These are phyloP conservation scores for Actenoides lindsayi DNA, from an alignment of 2,113 vertebrate species.

Conservation along the genomic window DNA sequence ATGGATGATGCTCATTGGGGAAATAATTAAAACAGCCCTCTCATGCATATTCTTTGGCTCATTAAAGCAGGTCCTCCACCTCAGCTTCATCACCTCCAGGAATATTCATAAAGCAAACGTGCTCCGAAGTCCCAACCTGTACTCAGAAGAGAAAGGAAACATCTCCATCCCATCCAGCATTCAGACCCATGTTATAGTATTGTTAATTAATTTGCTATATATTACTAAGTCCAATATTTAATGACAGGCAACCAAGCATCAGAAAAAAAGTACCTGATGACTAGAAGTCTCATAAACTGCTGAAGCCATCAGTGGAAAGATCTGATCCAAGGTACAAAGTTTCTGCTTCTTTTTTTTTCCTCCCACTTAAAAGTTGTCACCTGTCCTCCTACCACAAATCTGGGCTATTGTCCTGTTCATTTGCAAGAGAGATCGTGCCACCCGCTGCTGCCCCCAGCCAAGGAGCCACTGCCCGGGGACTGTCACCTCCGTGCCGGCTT, in stretches of 20 bases:
- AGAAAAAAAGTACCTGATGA: neutral
- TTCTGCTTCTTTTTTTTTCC: neutral
- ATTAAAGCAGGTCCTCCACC: neutral
- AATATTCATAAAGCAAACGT: neutral
- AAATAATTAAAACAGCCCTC: neutral
- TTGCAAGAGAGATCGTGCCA: rapidly evolving
- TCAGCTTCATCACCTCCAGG: neutral
- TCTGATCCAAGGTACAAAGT: neutral
- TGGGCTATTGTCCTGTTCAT: neutral
- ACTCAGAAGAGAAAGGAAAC: neutral
- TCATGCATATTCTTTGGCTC: neutral
- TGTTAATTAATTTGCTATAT: neutral
- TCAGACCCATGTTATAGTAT: neutral
- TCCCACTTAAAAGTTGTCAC: neutral
- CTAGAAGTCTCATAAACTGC: neutral
- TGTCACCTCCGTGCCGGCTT: rapidly evolving
- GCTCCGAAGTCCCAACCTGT: neutral
- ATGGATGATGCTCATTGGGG: neutral
- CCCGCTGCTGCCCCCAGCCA: neutral
- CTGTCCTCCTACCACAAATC: rapidly evolving
- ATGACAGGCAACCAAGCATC: neutral
- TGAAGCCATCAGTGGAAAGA: neutral
- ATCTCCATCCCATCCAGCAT: neutral
- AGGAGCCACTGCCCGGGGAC: rapidly evolving
- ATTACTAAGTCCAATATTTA: neutral